Evolutionary conservation across 2,888 invertebrate genomes (phyloP), one percentile per base, ranked within the genome.

Genomic region (Euplagia quadripunctaria): DNA sequence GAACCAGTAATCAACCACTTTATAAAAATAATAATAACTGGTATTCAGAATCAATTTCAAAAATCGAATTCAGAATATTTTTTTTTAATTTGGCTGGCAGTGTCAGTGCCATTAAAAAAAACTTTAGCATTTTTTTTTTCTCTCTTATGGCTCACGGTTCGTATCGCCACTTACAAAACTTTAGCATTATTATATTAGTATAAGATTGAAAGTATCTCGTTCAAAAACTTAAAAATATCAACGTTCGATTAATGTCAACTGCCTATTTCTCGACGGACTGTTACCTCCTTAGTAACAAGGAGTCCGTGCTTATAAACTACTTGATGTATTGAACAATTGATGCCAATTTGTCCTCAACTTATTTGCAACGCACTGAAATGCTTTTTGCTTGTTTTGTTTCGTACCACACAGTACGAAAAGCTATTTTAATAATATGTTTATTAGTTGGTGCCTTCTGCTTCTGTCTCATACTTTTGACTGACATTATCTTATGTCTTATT

Each of bases 301-400:
- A 43, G 43, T 31, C 20, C 20, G 42, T 55, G 16, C n/a, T 20
- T 68, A 20, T 68, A 58, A 43, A 66, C 42, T 55, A 58, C 14
- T 43, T 68, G 68, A 55, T 68, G 42, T 43, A 68, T 68, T 61
- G 14, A 42, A 55, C 69, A 69, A 69, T 69, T 69, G 69, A 41
- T 46, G 17, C 46, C 61, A 69, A 69, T 69, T 17, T 52, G 61
- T 31, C 20, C 46, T 69, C 31, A 61, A 69, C 61, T 61, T 69
- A 69, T 69, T 69, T 58, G 69, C 69, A 69, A 20, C 31, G 46
- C 52, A 61, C 9, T 12, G 46, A 31, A 61, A 14, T 69, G 69
- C 16, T 43, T 1, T 46, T 46, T 46, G 12, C 12, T 69, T 2
- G 69, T 46, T n/a, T 61, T 43, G 41, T 43, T 43, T 16, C 9